Evolutionary conservation across 1,140 invertebrate species (phyloP).

Genomic region (Chironomus tepperi): DNA sequence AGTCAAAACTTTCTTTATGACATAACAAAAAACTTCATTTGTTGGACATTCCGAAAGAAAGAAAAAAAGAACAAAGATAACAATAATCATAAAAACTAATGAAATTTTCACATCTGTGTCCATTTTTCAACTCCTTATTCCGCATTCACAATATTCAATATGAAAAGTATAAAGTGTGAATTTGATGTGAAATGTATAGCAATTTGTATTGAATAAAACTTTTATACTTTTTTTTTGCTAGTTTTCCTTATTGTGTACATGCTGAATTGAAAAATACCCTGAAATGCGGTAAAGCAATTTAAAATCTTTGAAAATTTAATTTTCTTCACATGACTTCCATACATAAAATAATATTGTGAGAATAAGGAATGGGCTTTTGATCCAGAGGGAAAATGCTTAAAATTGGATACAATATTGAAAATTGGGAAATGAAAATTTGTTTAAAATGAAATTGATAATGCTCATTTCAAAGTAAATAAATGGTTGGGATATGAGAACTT

Average conservation of each 20-base stretch:
- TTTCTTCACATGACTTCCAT: neutral
- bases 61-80: neutral
- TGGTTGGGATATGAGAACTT: too few relatives aligned
- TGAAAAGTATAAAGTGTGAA: neutral
- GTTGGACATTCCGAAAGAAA: neutral
- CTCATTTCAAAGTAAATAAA: too few relatives aligned
- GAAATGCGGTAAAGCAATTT: conserved; percentile 10
- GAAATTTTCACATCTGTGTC: conserved; percentile 17
- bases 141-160: neutral
- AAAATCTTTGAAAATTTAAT: conserved; percentile 10
- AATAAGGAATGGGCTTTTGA: too few relatives aligned
- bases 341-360: too few relatives aligned
- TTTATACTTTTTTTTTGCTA: too few relatives aligned
- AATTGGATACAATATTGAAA: neutral
- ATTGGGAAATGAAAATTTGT: neutral
- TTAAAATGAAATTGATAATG: neutral
- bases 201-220: too few relatives aligned
- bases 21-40: too few relatives aligned
- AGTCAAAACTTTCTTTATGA: too few relatives aligned
- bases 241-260: too few relatives aligned
- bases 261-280: neutral
- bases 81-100: conserved; percentile 18
- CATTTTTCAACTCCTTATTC: neutral
- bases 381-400: too few relatives aligned
- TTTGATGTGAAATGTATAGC: neutral